Percentiles rank a stretch among this genome's conserved stretches.
Evolutionary conservation across 1,140 invertebrate species (phyloP).

Genomic region (Hyposmocoma kahamanoa): DNA sequence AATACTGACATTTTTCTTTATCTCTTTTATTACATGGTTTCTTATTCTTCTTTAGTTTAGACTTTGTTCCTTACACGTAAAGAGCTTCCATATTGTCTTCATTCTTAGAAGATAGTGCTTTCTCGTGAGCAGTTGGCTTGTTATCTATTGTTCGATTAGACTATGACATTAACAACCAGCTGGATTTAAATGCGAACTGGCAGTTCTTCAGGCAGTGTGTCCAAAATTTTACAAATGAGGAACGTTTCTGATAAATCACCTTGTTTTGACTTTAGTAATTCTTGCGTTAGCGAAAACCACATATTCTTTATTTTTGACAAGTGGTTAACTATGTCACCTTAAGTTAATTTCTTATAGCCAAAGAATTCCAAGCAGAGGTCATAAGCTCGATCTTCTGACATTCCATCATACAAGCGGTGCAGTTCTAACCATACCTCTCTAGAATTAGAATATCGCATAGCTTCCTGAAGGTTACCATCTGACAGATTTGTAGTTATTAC

Average conservation of each 20-base stretch:
- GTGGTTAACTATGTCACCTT: conserved; percentile 12
- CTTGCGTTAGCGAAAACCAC: conserved; percentile 6
- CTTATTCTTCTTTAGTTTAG: background rate
- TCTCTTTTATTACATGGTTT: too few species aligned
- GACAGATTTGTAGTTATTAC: too few species aligned
- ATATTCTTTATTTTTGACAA: conserved; percentile 16
- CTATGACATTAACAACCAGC: conserved; percentile 9
- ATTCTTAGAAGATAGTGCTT: background rate
- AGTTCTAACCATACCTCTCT: conserved; percentile 18
- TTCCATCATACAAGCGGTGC: conserved; percentile 20
- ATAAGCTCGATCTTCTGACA: conserved; percentile 17
- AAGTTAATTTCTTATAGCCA: conserved; percentile 6
- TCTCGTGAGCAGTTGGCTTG: background rate
- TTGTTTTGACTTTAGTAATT: conserved; percentile 7
- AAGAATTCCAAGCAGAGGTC: conserved; percentile 25
- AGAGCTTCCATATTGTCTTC: background rate
- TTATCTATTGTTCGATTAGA: background rate
- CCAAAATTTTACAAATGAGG: conserved; percentile 20
- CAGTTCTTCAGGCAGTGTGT: conserved; percentile 10
- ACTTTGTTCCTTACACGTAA: background rate
- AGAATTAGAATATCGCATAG: background rate
- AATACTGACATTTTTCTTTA: background rate
- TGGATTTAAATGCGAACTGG: conserved; percentile 18
- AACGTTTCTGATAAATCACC: conserved; percentile 14
- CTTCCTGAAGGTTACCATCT: background rate